Conservation (phyloP, 2,797 vertebrate genomes). For the Etheostoma nigrum region DNA sequence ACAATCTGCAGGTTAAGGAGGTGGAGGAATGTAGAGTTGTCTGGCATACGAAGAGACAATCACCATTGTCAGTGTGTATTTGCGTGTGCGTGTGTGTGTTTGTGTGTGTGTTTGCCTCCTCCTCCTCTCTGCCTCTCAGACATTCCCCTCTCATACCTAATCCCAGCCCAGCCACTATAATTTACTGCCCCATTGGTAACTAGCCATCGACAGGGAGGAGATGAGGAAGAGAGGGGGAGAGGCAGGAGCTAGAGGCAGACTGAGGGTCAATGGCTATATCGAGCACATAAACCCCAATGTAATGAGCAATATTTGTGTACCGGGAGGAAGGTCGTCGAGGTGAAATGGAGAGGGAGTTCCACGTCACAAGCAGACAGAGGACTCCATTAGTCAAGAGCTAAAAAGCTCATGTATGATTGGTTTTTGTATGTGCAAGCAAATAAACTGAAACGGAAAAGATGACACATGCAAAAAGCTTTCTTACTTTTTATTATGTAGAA, state of each 20-base stretch:
- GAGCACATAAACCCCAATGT: conserved; percentile 82
- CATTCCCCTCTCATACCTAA: conserved; percentile 71
- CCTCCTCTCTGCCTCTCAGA: conserved; percentile 54
- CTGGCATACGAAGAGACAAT: conserved; percentile 74
- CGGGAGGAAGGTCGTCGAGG: conserved; percentile 73
- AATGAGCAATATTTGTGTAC: conserved; percentile 86
- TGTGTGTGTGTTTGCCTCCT: conserved; percentile 10
- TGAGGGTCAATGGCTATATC: conserved; percentile 81
- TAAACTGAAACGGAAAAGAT: not conserved
- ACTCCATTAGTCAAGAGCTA: conserved; percentile 51
- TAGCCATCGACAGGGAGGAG: conserved; percentile 76
- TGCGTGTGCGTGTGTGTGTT: conserved; percentile 24
- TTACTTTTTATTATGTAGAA: conserved; percentile 13
- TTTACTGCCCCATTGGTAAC: conserved; percentile 80
- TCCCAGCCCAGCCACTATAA: conserved; percentile 75
- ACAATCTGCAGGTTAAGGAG: conserved; percentile 68
- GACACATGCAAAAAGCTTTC: not conserved
- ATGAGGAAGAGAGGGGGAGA: conserved; percentile 65
- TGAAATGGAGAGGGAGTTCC: conserved; percentile 69
- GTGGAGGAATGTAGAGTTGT: conserved; percentile 44
- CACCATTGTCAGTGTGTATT: conserved; percentile 52
- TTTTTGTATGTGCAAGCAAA: conserved; percentile 15
- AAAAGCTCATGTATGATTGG: conserved; percentile 21
- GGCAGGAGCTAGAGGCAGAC: conserved; percentile 67
- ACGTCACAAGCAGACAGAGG: conserved; percentile 49